A percentile compares a stretch with the other conserved stretches of the same genome.
Evolutionary conservation across 2,888 invertebrate species (phyloP).

Genomic region (Steinernema hermaphroditum): DNA sequence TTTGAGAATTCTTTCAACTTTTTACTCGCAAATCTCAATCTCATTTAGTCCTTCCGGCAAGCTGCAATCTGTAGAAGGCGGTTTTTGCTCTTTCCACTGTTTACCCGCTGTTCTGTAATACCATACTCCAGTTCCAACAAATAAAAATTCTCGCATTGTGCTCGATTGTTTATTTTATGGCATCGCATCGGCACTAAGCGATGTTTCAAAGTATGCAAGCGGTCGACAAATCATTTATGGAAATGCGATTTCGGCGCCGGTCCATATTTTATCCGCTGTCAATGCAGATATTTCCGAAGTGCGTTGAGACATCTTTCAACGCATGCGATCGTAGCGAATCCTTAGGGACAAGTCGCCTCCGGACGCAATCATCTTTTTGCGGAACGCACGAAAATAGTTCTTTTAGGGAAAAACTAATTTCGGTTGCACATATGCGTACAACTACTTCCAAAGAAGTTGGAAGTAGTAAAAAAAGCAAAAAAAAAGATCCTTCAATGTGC

Average conservation of each 20-base stretch:
- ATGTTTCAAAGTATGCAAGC: neutral
- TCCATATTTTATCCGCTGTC: slow-evolving; percentile 16
- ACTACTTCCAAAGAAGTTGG: no score
- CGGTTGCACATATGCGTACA: no score
- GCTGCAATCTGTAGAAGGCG: neutral
- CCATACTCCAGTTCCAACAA: no score
- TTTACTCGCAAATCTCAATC: neutral
- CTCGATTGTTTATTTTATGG: no score
- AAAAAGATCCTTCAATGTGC: no score
- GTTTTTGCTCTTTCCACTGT: neutral
- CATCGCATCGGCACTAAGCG: no score
- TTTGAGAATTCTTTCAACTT: slow-evolving; percentile 7
- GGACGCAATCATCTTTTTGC: neutral
- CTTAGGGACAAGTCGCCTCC: neutral
- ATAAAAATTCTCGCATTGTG: no score
- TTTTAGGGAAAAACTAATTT: neutral
- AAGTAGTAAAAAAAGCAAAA: no score
- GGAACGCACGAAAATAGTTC: neutral
- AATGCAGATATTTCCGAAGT: neutral
- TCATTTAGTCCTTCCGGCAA: neutral
- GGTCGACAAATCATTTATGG: slow-evolving; percentile 24
- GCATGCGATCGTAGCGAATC: neutral
- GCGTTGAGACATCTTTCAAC: slow-evolving; percentile 18
- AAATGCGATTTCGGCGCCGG: slow-evolving; percentile 7
- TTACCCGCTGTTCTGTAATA: no score